Conservation (phyloP, 2,888 invertebrate genomes). For the Tromatobia lineatoria region DNA sequence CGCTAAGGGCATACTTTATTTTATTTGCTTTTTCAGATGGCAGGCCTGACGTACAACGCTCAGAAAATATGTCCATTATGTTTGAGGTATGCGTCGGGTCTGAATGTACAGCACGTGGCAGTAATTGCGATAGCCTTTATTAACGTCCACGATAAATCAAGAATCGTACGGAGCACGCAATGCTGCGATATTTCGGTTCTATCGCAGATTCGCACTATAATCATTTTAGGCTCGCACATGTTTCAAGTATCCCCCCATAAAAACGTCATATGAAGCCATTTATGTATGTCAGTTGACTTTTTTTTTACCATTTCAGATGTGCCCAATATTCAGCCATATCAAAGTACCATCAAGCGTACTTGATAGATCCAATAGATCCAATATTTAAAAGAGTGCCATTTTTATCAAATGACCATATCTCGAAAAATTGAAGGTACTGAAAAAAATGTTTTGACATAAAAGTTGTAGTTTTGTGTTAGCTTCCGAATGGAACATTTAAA, state of each 20-base stretch:
- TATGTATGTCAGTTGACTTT: too few relatives aligned
- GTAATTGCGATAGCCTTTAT: conserved; percentile 71
- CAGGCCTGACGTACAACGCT: neutral
- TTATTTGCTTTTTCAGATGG: conserved; percentile 23
- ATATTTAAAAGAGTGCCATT: too few relatives aligned
- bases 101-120: conserved; percentile 23
- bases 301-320: too few relatives aligned
- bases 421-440: too few relatives aligned
- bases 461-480: too few relatives aligned
- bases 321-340: too few relatives aligned
- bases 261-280: neutral
- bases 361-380: too few relatives aligned
- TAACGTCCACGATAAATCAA: conserved; percentile 75
- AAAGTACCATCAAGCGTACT: too few relatives aligned
- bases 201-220: neutral
- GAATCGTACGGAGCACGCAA: neutral
- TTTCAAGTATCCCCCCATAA: too few relatives aligned
- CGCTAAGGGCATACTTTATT: conserved; percentile 5
- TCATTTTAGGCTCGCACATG: neutral
- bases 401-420: too few relatives aligned
- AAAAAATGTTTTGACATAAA: too few relatives aligned
- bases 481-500: too few relatives aligned
- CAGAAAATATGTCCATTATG: conserved; percentile 28
- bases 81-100: conserved; percentile 30
- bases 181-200: conserved; percentile 26